Percentiles rank a stretch among this genome's conserved stretches.
phyloP scores from a whole-genome alignment of 2,797 vertebrate species.

The Pangasius djambal region DNA sequence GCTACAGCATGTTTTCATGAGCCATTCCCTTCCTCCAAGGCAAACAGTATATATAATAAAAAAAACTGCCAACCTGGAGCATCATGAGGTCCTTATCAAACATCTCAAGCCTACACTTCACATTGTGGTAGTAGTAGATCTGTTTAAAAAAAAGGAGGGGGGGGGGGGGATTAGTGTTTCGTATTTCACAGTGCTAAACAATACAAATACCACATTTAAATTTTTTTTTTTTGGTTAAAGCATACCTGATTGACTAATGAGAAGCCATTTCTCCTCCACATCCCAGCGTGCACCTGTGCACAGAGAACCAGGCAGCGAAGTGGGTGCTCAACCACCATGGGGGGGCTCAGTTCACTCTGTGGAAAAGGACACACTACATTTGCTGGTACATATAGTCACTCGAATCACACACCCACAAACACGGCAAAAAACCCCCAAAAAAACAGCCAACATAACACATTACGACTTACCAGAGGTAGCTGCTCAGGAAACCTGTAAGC shows the following conservation, averaged over 20 bases:
- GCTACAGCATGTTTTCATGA: background rate
- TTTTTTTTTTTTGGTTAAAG: background rate
- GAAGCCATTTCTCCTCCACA: constrained; percentile 98
- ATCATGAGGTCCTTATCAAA: constrained; percentile 97
- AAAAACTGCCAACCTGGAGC: constrained; percentile 84
- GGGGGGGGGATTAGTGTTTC: background rate
- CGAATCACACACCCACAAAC: no score
- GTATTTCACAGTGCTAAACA: background rate
- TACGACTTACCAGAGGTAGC: constrained; percentile 86
- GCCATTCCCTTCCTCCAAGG: no score
- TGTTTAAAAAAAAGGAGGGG: constrained; percentile 58
- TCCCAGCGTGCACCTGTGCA: constrained; percentile 97
- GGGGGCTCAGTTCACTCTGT: constrained; percentile 95
- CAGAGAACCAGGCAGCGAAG: constrained; percentile 93
- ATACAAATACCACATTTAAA: background rate
- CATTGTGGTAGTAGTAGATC: constrained; percentile 99
- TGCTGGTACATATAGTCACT: background rate
- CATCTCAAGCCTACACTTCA: constrained; percentile 97
- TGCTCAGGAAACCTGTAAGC: constrained; percentile 90
- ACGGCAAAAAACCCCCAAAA: background rate
- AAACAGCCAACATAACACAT: background rate
- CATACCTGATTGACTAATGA: constrained; percentile 95
- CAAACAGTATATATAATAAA: background rate
- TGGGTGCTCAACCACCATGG: constrained; percentile 92
- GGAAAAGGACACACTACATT: background rate